Evolutionary conservation across 35 echinoderm and acorn worm species (phyloP), one percentile per base, ranked within the genome.

Genomic region (Lytechinus variegatus): DNA sequence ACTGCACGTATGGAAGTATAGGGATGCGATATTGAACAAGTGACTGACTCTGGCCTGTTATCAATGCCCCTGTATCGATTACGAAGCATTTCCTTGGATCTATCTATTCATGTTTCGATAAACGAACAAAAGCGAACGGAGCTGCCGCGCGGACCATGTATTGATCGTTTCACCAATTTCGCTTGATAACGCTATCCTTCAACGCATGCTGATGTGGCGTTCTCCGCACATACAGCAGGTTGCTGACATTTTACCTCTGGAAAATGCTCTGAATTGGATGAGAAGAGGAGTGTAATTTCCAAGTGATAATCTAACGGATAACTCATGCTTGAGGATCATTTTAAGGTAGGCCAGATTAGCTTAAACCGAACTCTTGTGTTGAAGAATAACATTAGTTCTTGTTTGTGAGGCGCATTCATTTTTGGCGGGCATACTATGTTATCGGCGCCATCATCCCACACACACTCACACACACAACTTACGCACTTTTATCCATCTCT

Each of bases 401-500:
- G 52, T 44, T 21, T 52, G 29, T 28, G 3, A 58, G 88, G 52
- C 29, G 88, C 52, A 90, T 90, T 90, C 88, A 33, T 90, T 90
- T 90, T 90, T 90, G 88, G 88, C 88, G 88, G 88, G 88, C 88
- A 90, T 79, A 5, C 66, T 7, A 79, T 79, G 66, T 79, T n/a
- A 16, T 79, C 19, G 66, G 66, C 66, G 66, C 66, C 66, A 79
- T 79, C 66, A n/a, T 44, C 33, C 33, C 33, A 44, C 33, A 44
- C 33, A 44, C 33, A 44, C 33, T 44, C 66, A 79, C 16, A 79
- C 12, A 79, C 19, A 71, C 16, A 79, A 79, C 19, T 79, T 19
- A 79, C 66, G 66, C 66, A 79, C 66, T n/a, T 24, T 19, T 44
- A 44, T 13, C 56, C 56, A 79, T 79, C 66, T 79, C 21, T 16